Base-by-base conservation (phyloP, 2,888 invertebrate genomes). In the Dicranocentrus wangi region DNA sequence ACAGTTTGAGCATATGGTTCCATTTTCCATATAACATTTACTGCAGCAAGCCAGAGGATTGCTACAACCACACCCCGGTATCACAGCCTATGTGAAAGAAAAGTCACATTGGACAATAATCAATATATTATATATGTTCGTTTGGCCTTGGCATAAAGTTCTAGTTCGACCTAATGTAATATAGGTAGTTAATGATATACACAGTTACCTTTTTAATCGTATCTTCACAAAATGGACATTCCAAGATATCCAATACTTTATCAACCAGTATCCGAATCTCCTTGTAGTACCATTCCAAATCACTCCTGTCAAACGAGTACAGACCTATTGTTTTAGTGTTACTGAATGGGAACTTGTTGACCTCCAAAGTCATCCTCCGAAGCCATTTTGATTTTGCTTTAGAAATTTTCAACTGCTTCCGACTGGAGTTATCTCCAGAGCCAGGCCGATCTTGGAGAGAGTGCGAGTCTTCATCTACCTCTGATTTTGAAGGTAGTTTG, bases 41-140 rank as follows among this genome's bases (percentile, higher is more conserved):
- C 51, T 43, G 53, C 77, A 77, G 47, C 69, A 69, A 10, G 42
- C 77, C 25, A 69, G 32, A 23, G 77, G 77, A 77, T 77, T 77
- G 39, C 68, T 47, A 61, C 77, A 77, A 53, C 77, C 77, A 77
- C 77, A 77, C 77, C 77, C 63, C 51, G 77, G 77, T 28, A 77
- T 55, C 2, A 53, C 61, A 60, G 76, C 76, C 76, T 76, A 65
- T 39, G n/a, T n/a, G n/a, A n/a, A n/a, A n/a, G 65, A 53, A 42
- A 58, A 75, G 23, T 47, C 8, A 27, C 28, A 47, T 13, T n/a
- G n/a, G n/a, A n/a, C 7, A 8, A 39, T 39, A 13, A 5, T 8
- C 39, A 39, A 39, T 13, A 39, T 39, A 39, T 39, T 39, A 25
- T 42, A 72, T 17, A 17, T 23, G 13, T n/a, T 43, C 19, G 13